Evolutionary conservation across 2,888 invertebrate genomes (phyloP), one percentile per base, ranked within the genome.

Genomic region (Phyllotreta striolata): DNA sequence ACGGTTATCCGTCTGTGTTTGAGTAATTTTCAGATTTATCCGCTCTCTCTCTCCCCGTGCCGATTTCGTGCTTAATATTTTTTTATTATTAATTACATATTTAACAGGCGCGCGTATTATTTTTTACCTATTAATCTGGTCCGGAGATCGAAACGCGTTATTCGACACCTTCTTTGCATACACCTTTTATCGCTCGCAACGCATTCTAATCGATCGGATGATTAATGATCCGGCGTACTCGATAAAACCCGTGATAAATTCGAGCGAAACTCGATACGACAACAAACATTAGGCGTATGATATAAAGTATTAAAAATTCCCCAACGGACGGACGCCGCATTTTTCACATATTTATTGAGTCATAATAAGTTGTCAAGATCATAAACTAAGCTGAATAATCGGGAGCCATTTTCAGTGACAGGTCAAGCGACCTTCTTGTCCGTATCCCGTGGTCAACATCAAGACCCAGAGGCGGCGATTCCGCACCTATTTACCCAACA

Each of bases 361-460:
- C 80, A 78, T 81, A 80, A 80, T 80, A 79, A 76, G 75, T 78
- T 79, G 78, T 80, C 79, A 77, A 78, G 79, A 77, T 72, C 76
- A 78, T 81, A 81, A 81, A 81, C 73, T 75, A 78, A 74, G 74
- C 77, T 74, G 76, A 77, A 77, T 76, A 77, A 78, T 79, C 78
- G 77, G 79, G 75, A 78, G 78, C 77, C 73, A 72, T 70, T 74
- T 68, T 63, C 68, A 70, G 68, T 77, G 77, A 76, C 76, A 71
- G 74, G 74, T 74, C 75, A 75, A 67, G 63, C 67, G 66, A 66
- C 59, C 67, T 65, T 66, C 57, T 62, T 60, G 52, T 62, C 55
- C 43, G 62, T 59, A 59, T 66, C 64, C 55, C 55, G 64, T 56
- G 59, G 64, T 59, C 64, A 62, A 52, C 63, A 55, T 44, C 44